Conservation (phyloP, 2,888 invertebrate species). For the Acrobasis suavella region DNA sequence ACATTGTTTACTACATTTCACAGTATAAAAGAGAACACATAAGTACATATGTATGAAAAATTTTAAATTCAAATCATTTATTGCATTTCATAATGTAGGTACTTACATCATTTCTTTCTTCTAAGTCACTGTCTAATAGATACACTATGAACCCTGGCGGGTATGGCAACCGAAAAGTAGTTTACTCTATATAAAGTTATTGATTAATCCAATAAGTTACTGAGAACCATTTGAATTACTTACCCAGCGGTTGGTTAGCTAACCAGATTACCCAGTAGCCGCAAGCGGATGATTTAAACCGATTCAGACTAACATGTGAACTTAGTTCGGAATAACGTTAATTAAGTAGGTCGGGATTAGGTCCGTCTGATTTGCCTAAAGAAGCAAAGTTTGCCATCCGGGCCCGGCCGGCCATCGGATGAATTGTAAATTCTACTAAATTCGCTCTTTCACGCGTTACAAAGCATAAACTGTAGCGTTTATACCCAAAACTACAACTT, state of each 20-base stretch:
- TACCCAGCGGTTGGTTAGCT: neutral
- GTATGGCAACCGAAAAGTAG: no score
- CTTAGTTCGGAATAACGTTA: conserved; percentile 11
- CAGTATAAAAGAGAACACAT: no score
- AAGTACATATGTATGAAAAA: no score
- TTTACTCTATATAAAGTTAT: no score
- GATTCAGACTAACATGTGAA: neutral
- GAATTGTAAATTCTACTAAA: conserved; percentile 39
- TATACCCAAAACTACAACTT: no score
- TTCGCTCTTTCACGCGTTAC: conserved; percentile 28
- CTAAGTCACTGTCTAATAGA: no score
- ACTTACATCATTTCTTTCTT: no score
- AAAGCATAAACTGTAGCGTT: conserved; percentile 15
- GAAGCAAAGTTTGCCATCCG: conserved; percentile 4
- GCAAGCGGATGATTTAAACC: conserved; percentile 9
- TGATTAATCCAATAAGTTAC: no score
- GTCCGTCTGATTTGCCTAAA: conserved; percentile 2
- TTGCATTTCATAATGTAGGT: no score
- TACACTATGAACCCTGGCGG: no score
- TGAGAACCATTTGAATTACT: neutral
- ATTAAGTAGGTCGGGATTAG: conserved; percentile 17
- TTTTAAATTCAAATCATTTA: no score
- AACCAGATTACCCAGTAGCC: conserved; percentile 1
- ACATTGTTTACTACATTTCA: no score
- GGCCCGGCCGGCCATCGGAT: conserved; percentile 35